Base-by-base conservation (phyloP, 2,113 vertebrate species). In the Ptilonorhynchus violaceus region DNA sequence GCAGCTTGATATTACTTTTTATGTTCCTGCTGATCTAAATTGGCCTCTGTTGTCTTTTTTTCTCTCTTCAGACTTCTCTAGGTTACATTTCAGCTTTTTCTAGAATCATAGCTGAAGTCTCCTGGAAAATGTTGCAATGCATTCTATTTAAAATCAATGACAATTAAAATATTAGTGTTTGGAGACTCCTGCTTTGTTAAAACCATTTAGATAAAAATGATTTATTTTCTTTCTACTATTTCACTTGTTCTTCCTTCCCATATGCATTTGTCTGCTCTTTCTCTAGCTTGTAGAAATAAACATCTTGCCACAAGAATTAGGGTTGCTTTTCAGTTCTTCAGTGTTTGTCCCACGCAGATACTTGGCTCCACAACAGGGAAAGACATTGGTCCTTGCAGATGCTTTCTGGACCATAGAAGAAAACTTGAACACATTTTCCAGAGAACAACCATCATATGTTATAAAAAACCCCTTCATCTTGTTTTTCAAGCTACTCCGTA, bases 391-490 rank as follows among this genome's bases (percentile, higher is more conserved):
- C 17, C 15, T 44, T 60, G 9, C 5, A 44, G 28, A 6, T 0
- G 46, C 15, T 25, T 81, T 77, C 31, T 77, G 73, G 7, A 64
- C 17, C 33, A 16, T 9, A 62, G 9, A 67, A 19, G 23, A 14
- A 85, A 78, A 37, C 4, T 16, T 60, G 41, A 28, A 87, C 15
- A 49, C 2, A 20, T 44, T 80, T 72, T 84, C 8, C 20, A 52
- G 18, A 76, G 2, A 3, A 24, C 21, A 73, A 42, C 2, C 0
- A 0, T 52, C 56, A 7, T 15, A 28, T 9, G 4, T 62, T 49
- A 15, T 49, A 62, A 25, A 74, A 76, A 8, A 39, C 49, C 7
- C 6, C 7, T 55, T 70, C 15, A 41, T 50, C 11, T 41, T 52
- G 15, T 77, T 78, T 59, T 75, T 55, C 60, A 78, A 33, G 9